Evolutionary conservation across 2,888 invertebrate species (phyloP).

Genomic region (Callimorpha dominula): DNA sequence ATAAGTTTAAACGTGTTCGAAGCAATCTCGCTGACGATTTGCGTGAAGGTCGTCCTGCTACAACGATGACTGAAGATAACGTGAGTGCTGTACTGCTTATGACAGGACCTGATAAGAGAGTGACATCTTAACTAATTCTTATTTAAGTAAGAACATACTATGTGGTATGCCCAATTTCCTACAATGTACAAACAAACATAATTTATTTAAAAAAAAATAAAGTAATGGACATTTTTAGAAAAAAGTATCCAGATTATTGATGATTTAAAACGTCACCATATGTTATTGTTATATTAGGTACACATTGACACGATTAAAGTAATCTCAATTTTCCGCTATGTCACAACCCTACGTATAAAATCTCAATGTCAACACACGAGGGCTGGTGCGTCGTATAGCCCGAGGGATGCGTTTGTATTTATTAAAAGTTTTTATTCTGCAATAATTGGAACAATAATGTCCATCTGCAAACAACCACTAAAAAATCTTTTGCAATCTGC

Average conservation of each 20-base stretch:
- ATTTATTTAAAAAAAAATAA: too few relatives aligned
- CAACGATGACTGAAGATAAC: background rate
- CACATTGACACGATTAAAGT: background rate
- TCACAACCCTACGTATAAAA: conserved; percentile 69
- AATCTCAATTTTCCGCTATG: background rate
- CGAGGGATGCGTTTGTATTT: conserved; percentile 79
- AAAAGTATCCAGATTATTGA: background rate
- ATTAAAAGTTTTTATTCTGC: conserved; percentile 79
- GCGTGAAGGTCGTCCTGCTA: background rate
- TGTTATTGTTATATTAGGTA: background rate
- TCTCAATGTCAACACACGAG: conserved; percentile 78
- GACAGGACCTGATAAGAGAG: background rate
- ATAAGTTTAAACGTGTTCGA: background rate
- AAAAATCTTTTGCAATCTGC: conserved; percentile 7
- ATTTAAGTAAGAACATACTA: background rate
- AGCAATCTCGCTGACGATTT: background rate
- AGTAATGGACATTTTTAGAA: too few relatives aligned
- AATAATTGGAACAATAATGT: conserved; percentile 58
- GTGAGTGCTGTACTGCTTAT: background rate
- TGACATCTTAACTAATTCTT: background rate
- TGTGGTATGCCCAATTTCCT: background rate
- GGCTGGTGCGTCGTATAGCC: conserved; percentile 57
- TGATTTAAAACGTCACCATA: background rate
- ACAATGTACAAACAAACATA: too few relatives aligned
- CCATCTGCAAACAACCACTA: conserved; percentile 31